Conservation (phyloP, 2,113 vertebrate species). For the Daboia siamensis region DNA sequence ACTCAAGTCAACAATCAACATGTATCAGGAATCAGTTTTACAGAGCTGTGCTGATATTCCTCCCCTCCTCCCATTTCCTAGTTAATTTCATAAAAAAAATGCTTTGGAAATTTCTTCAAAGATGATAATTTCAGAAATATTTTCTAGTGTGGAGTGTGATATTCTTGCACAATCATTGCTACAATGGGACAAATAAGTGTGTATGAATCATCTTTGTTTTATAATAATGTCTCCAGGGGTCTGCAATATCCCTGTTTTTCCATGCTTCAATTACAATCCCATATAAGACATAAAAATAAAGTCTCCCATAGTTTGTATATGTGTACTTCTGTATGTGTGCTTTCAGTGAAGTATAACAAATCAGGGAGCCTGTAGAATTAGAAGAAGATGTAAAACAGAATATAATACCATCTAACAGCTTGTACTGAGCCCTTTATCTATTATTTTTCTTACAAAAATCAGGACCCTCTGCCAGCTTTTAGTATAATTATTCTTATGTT, state of each 20-base stretch:
- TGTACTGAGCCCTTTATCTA: not conserved
- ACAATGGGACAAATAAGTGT: not conserved
- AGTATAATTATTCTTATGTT: not conserved
- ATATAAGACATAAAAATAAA: not conserved
- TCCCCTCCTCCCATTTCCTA: not conserved
- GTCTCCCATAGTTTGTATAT: not conserved
- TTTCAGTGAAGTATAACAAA: not conserved
- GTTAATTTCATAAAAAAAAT: not conserved
- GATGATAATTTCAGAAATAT: not conserved
- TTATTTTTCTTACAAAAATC: not conserved
- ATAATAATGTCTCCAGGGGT: not conserved
- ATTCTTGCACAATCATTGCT: not conserved
- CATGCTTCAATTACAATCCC: not conserved
- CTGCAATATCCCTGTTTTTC: not conserved
- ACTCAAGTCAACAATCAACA: not conserved
- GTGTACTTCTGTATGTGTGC: not conserved
- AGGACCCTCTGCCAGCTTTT: not conserved
- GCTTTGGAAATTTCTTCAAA: not conserved
- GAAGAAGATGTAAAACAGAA: not conserved
- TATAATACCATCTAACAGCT: not conserved
- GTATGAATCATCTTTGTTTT: not conserved
- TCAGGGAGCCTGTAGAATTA: not conserved
- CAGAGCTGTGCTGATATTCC: not conserved
- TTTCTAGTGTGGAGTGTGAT: not conserved
- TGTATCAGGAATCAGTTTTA: not conserved